These are phyloP conservation scores for Plectus sambesii DNA, from an alignment of 1,140 invertebrate genomes.

Conservation along the genomic window DNA sequence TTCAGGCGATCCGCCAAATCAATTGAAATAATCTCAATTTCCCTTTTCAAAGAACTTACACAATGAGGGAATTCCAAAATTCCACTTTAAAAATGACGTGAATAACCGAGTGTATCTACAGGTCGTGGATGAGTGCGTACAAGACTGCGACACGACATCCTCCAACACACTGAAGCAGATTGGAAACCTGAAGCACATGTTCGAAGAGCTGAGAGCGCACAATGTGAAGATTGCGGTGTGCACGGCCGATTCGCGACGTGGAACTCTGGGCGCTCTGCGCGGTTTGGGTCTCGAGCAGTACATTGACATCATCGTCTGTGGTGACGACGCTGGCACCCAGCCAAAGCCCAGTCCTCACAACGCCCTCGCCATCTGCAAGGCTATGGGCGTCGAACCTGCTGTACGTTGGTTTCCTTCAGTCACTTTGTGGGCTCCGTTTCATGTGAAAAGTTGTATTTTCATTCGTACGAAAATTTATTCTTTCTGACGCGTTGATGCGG, in stretches of 20 bases:
- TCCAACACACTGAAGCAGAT: slow-evolving; percentile 44
- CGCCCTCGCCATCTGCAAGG: slow-evolving; percentile 48
- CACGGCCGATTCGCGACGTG: slow-evolving; percentile 47
- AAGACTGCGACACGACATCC: slow-evolving; percentile 33
- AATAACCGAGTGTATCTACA: no score
- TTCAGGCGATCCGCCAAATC: neutral
- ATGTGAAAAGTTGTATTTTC: no score
- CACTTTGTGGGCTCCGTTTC: no score
- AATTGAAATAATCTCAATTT: neutral
- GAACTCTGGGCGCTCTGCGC: slow-evolving; percentile 44
- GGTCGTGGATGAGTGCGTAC: slow-evolving; percentile 26
- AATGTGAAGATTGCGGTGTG: slow-evolving; percentile 51
- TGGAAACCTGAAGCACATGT: slow-evolving; percentile 46
- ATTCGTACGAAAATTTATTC: neutral
- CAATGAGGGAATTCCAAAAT: neutral
- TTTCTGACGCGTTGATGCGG: slow-evolving; percentile 1
- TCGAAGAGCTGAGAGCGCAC: slow-evolving; percentile 46
- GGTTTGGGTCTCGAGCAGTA: slow-evolving; percentile 38
- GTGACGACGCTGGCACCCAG: slow-evolving; percentile 47
- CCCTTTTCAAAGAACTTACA: neutral
- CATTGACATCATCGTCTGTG: slow-evolving; percentile 50
- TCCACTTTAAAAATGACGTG: neutral
- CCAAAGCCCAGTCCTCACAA: slow-evolving; percentile 51
- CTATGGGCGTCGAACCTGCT: slow-evolving; percentile 46
- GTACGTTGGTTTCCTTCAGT: no score